Evolutionary conservation across 2,113 vertebrate species (phyloP).

Genomic region (Aphyosemion australe): DNA sequence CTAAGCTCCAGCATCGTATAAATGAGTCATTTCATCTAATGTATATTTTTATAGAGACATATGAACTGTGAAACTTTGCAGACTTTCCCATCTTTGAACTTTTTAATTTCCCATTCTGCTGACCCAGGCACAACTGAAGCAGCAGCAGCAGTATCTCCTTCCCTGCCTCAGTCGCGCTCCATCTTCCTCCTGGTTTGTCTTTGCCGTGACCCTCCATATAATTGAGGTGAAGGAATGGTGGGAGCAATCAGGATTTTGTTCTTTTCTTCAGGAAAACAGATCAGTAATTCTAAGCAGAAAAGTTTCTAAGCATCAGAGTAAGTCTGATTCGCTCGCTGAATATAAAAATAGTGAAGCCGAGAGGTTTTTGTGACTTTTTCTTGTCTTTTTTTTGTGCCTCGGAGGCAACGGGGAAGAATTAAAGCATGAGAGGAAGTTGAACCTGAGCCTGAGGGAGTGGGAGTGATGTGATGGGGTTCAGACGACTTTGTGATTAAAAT

Average conservation of each 20-base stretch:
- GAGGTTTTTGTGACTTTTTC: too few species aligned
- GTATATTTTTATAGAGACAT: not conserved
- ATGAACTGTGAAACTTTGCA: slow-evolving; percentile 9
- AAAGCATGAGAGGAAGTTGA: slow-evolving; percentile 10
- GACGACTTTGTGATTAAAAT: slow-evolving; percentile 40
- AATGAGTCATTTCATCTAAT: rapidly evolving
- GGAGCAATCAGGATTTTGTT: slow-evolving; percentile 11
- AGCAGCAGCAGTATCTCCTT: not conserved
- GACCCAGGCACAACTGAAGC: slow-evolving; percentile 1
- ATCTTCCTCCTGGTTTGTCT: slow-evolving; percentile 25
- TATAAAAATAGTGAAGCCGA: slow-evolving; percentile 3
- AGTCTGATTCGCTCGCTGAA: slow-evolving; percentile 15
- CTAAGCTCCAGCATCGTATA: rapidly evolving
- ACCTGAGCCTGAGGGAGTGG: slow-evolving; percentile 12
- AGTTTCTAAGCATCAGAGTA: not conserved
- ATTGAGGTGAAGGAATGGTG: slow-evolving; percentile 49
- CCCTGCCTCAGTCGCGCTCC: not conserved
- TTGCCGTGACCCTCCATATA: slow-evolving; percentile 31
- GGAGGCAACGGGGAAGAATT: slow-evolving; percentile 11
- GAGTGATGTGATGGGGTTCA: slow-evolving; percentile 19
- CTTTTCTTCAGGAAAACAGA: slow-evolving; percentile 21
- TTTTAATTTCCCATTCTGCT: slow-evolving; percentile 29
- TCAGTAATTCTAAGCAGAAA: slow-evolving; percentile 32
- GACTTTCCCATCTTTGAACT: slow-evolving; percentile 19
- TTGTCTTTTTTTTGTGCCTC: not conserved